Evolutionary conservation across 1,140 invertebrate genomes (phyloP).

Genomic region (Camponotus pennsylvanicus): DNA sequence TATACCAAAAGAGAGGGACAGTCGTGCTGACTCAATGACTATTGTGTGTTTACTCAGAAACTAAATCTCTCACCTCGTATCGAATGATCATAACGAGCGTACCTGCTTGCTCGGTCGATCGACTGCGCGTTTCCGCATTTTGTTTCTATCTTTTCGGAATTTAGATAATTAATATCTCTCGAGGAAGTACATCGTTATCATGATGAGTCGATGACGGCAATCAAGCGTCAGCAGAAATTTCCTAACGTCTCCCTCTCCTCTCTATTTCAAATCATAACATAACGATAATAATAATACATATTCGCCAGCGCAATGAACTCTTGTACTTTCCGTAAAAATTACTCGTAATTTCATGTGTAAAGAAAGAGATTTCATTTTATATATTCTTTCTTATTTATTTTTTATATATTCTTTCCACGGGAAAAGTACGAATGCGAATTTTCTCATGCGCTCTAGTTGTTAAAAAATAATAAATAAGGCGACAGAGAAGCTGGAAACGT

Average conservation of each 20-base stretch:
- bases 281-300: background rate
- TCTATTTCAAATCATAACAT: background rate
- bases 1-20: slow-evolving; percentile 55
- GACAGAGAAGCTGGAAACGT: background rate
- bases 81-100: background rate
- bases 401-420: background rate
- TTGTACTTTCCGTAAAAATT: background rate
- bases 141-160: slow-evolving; percentile 46
- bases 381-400: too few relatives aligned
- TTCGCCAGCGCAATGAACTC: background rate
- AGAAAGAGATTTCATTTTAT: background rate
- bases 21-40: slow-evolving; percentile 32
- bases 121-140: slow-evolving; percentile 45
- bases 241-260: background rate
- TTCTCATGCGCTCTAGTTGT: background rate
- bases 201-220: background rate
- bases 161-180: slow-evolving; percentile 56
- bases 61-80: slow-evolving; percentile 35
- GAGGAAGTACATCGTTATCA: slow-evolving; percentile 54
- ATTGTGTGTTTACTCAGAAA: slow-evolving; percentile 15
- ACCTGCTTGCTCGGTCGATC: background rate
- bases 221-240: background rate
- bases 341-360: background rate
- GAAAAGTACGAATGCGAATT: background rate
- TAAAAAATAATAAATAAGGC: too few relatives aligned